These are phyloP conservation scores for Calonectris borealis DNA, from an alignment of 2,113 vertebrate genomes.

Conservation along the genomic window DNA sequence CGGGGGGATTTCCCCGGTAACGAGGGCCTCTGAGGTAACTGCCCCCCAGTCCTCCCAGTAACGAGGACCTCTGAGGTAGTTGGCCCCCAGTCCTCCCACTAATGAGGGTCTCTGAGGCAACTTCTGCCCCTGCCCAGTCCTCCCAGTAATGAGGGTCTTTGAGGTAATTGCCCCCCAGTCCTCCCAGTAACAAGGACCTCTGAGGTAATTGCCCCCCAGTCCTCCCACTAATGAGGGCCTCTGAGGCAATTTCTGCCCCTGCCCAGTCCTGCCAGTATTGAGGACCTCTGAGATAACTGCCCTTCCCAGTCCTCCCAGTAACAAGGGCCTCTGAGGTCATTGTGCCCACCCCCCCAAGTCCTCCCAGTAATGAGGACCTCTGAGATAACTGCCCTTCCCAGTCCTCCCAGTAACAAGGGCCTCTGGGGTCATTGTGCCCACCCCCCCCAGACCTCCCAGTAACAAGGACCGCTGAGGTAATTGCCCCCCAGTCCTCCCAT, in stretches of 20 bases:
- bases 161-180: no score
- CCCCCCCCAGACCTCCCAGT: background rate
- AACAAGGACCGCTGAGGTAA: fast-evolving
- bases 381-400: background rate
- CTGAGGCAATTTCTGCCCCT: no score
- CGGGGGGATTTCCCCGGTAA: background rate
- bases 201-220: no score
- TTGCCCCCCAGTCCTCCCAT: no score
- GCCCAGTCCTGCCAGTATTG: no score
- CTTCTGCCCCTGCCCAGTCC: background rate
- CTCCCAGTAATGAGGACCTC: background rate
- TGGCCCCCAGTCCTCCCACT: background rate
- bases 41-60: background rate
- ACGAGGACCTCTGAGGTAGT: background rate
- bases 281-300: no score
- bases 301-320: background rate
- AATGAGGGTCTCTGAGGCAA: fast-evolving
- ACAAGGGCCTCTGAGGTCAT: background rate
- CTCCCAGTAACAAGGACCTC: no score
- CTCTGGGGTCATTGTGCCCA: background rate
- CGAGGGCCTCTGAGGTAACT: background rate
- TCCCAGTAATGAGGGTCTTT: background rate
- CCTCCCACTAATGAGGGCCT: no score
- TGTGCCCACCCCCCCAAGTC: background rate
- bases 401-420: fast-evolving